Base-by-base conservation (phyloP, 1,140 invertebrate species). In the Drosophila simulans region DNA sequence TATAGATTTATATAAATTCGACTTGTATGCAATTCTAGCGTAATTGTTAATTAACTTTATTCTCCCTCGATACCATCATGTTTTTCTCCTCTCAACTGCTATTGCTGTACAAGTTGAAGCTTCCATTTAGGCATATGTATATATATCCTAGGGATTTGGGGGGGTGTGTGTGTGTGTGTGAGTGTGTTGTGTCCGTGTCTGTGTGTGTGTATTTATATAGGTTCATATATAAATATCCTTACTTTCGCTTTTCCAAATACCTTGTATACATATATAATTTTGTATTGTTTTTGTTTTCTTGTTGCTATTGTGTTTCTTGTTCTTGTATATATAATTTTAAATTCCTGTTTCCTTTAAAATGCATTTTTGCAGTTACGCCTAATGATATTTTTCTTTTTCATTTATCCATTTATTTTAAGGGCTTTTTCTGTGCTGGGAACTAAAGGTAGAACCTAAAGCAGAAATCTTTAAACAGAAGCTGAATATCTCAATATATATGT, bases 321-420 rank as follows among this genome's bases (percentile, higher is more conserved):
- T 37, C 37, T 71, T 86, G 75, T 86, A 82, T 86, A 86, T 86
- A 86, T 86, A 68, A 62, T 72, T 82, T 86, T 86, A 86, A 86
- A 86, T 86, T 86, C 83, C 83, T 86, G 83, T 86, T 86, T 86
- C 83, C 79, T 73, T 86, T 86, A 88, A 86, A 86, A 86, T 86
- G 83, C 83, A 86, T 82, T 88, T 80, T 86, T 88, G 80, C 83
- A 78, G 82, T 63, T 86, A 86, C 69, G 82, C 82, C 77, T 86
- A 81, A 86, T 86, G 82, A 86, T 86, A 86, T 85, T 77, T 55
- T 69, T 66, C 49, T 42, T 58, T 56, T 64, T 39, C 20, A 35
- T 43, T 46, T 62, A 37, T 37, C 42, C 55, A 22, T 70, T 20
- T 54, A 39, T 57, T 34, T 20, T 20, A 20, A 20, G 17, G 37